These are phyloP conservation scores for Eudyptes chrysolophus DNA, from an alignment of 2,113 vertebrate species.

Conservation along the genomic window DNA sequence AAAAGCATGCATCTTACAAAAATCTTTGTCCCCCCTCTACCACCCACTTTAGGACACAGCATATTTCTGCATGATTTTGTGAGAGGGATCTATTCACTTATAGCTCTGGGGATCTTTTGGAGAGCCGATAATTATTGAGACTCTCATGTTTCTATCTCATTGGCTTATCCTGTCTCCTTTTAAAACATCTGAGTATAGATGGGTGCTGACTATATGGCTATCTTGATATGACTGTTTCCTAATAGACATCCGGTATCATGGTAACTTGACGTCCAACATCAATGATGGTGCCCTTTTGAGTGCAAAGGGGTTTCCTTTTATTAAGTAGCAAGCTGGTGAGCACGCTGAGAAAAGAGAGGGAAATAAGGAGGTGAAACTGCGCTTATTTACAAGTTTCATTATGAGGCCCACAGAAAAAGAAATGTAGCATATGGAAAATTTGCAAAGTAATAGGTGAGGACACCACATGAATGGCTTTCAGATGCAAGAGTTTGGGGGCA, in stretches of 20 bases:
- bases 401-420: not conserved
- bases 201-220: fast-evolving
- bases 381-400: fast-evolving
- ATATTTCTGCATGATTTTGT: not conserved
- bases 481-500: not conserved
- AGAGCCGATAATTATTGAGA: not conserved
- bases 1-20: not conserved
- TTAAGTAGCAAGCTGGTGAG: not conserved
- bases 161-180: not conserved
- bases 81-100: not conserved
- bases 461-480: not conserved
- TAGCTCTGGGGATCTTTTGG: not conserved
- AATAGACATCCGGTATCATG: not conserved
- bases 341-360: not conserved
- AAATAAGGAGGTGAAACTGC: not conserved
- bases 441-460: not conserved
- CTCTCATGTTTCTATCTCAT: not conserved
- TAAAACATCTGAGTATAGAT: not conserved
- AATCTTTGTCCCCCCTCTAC: not conserved
- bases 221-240: not conserved
- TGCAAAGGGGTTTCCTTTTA: not conserved
- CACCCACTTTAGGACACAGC: not conserved
- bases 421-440: not conserved
- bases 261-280: not conserved
- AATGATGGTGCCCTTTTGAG: not conserved